A percentile compares a stretch with the other conserved stretches of the same genome.
These are phyloP conservation scores for Xiphophorus couchianus DNA, from an alignment of 2,113 vertebrate species.

Conservation along the genomic window DNA sequence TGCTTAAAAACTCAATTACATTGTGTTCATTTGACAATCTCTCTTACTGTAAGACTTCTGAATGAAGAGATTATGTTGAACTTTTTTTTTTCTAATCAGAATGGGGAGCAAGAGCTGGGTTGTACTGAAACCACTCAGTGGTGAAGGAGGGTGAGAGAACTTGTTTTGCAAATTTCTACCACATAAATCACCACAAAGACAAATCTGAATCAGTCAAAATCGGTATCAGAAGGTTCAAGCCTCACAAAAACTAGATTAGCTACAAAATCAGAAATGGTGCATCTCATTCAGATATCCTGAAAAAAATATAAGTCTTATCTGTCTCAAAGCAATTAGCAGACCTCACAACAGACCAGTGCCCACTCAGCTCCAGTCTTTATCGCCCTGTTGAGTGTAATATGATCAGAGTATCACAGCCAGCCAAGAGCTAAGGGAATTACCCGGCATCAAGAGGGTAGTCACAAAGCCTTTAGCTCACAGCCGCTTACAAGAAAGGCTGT, in stretches of 20 bases:
- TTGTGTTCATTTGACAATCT: background rate
- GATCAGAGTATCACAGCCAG: slow-evolving; percentile 58
- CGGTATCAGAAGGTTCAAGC: background rate
- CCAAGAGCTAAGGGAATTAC: slow-evolving; percentile 57
- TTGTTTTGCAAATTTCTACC: background rate
- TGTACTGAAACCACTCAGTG: background rate
- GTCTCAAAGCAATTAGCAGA: slow-evolving; percentile 32
- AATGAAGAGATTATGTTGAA: background rate
- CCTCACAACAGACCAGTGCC: slow-evolving; percentile 26
- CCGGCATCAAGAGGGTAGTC: slow-evolving; percentile 34
- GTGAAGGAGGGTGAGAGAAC: background rate
- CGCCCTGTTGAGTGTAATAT: slow-evolving; percentile 52
- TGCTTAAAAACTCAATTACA: background rate
- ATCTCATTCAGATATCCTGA: slow-evolving; percentile 12
- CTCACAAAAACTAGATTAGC: too few relatives aligned
- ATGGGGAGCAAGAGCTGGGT: background rate
- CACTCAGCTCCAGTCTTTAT: slow-evolving; percentile 48
- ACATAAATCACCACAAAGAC: background rate
- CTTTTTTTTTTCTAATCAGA: background rate
- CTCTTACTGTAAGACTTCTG: background rate
- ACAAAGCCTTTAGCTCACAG: slow-evolving; percentile 48
- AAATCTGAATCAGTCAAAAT: background rate
- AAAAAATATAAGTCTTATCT: slow-evolving; percentile 13
- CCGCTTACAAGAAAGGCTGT: slow-evolving; percentile 32
- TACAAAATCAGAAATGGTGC: background rate